Conservation (phyloP, 2,113 vertebrate species). For the Coracopsis vasa region DNA sequence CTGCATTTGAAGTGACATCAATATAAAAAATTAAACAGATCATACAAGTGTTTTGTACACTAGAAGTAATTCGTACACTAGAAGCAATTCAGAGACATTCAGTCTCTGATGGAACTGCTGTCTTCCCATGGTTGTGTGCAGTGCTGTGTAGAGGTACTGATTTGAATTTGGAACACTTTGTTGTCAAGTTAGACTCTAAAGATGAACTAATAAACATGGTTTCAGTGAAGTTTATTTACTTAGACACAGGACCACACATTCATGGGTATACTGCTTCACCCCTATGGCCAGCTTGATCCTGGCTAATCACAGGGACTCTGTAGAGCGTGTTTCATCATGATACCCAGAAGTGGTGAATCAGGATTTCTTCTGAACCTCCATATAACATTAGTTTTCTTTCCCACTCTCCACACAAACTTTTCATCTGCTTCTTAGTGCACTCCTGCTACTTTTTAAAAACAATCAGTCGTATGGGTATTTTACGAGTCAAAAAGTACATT, state of each 20-base stretch:
- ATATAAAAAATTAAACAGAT: not conserved
- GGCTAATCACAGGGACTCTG: not conserved
- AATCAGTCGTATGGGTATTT: not conserved
- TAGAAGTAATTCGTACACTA: not conserved
- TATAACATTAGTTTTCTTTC: not conserved
- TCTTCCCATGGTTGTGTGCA: accelerated
- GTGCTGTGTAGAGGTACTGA: not conserved
- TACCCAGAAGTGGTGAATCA: accelerated
- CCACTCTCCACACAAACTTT: not conserved
- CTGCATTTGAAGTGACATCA: not conserved
- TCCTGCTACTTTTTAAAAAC: not conserved
- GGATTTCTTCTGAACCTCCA: not conserved
- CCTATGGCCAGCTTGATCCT: not conserved
- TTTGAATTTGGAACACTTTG: not conserved
- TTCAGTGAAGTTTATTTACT: not conserved
- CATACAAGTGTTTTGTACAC: not conserved
- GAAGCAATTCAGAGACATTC: not conserved
- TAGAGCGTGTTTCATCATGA: not conserved
- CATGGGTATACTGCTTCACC: not conserved
- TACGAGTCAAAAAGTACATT: not conserved
- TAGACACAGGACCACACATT: not conserved
- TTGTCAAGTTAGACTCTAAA: not conserved
- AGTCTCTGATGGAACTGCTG: not conserved
- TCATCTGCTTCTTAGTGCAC: not conserved
- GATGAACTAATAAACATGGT: not conserved